Evolutionary conservation across 1,140 invertebrate genomes (phyloP).

Genomic region (Mylabris phalerata): DNA sequence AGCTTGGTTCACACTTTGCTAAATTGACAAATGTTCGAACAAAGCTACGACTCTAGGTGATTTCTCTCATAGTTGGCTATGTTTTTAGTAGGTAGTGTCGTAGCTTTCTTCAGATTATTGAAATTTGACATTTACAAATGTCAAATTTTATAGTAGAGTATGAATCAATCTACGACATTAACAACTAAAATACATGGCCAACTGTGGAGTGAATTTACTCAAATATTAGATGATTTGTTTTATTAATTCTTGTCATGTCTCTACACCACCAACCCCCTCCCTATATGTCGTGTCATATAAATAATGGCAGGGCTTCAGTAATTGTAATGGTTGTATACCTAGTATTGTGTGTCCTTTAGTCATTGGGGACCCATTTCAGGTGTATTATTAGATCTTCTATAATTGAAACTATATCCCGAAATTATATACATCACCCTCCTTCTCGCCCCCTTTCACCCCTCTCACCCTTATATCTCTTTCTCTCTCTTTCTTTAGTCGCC

Average conservation of each 20-base stretch:
- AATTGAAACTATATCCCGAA: slow-evolving; percentile 30
- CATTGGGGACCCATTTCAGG: slow-evolving; percentile 30
- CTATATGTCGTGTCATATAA: slow-evolving; percentile 14
- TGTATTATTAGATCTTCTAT: slow-evolving; percentile 29
- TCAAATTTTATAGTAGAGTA: too few species aligned
- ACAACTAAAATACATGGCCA: too few species aligned
- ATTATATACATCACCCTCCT: slow-evolving; percentile 4
- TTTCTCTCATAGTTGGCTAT: too few species aligned
- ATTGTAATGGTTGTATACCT: slow-evolving; percentile 10
- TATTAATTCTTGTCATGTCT: slow-evolving; percentile 21
- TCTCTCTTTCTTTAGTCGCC: too few species aligned
- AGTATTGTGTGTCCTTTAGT: background rate
- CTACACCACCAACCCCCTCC: background rate
- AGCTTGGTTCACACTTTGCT: too few species aligned
- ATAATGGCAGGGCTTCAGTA: slow-evolving; percentile 3
- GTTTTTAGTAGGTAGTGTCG: background rate
- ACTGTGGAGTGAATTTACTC: too few species aligned
- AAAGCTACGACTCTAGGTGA: too few species aligned
- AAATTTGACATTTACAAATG: too few species aligned
- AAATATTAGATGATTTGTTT: slow-evolving; percentile 14
- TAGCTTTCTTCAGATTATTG: too few species aligned
- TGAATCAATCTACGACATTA: too few species aligned
- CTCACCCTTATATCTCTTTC: too few species aligned
- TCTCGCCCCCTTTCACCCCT: background rate
- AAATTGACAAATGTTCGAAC: too few species aligned